Percentiles rank a stretch among this genome's conserved stretches.
phyloP scores from a whole-genome alignment of 2,797 vertebrate species.

The Rousettus madagascariensis region DNA sequence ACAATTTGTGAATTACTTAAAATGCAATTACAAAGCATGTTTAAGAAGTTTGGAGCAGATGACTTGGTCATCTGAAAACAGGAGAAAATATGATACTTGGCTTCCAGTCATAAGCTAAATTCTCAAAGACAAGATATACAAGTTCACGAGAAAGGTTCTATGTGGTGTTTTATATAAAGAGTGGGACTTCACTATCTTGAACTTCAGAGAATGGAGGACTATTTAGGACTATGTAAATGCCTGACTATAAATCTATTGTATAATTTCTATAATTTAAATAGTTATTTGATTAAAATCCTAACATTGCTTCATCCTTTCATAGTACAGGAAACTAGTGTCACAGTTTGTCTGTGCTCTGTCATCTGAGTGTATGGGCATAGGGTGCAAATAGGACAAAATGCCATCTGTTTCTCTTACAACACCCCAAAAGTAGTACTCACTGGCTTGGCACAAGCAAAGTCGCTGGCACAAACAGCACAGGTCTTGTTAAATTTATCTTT shows the following conservation, averaged over 20 bases:
- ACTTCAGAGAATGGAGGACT: background rate
- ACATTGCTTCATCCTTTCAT: background rate
- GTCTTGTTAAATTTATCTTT: background rate
- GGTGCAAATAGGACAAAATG: background rate
- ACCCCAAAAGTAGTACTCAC: background rate
- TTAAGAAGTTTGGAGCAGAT: background rate
- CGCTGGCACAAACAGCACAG: background rate
- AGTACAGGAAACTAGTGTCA: background rate
- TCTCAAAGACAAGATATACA: background rate
- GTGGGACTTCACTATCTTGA: background rate
- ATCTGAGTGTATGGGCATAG: background rate
- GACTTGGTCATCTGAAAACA: background rate
- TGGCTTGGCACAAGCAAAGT: background rate
- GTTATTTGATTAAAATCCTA: background rate
- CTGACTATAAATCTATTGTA: background rate
- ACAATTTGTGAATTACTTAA: background rate
- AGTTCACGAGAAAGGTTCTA: background rate
- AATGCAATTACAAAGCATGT: background rate
- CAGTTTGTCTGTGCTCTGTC: background rate
- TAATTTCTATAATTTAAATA: background rate
- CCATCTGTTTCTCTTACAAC: conserved; percentile 10
- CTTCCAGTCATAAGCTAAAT: background rate
- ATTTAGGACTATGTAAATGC: background rate
- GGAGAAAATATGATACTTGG: background rate
- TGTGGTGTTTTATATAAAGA: background rate